phyloP scores from a whole-genome alignment of 2,797 vertebrate species.

The Petrocephalus sullivani region DNA sequence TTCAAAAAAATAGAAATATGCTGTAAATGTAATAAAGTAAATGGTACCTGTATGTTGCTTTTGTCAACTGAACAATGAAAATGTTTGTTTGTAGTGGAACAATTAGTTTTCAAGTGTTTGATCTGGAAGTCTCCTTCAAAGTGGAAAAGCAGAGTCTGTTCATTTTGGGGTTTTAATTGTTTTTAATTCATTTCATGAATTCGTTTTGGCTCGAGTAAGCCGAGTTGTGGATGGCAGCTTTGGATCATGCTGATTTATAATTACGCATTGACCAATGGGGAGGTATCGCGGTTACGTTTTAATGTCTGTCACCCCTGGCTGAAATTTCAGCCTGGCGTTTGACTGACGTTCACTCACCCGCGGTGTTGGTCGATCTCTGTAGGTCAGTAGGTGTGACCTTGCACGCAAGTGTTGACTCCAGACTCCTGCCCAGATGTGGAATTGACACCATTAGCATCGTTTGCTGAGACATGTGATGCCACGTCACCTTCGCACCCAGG shows the following conservation, averaged over 20 bases:
- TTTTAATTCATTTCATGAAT: background rate
- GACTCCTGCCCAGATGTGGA: background rate
- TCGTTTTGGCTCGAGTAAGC: background rate
- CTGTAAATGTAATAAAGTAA: background rate
- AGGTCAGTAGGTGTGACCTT: background rate
- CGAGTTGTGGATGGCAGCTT: background rate
- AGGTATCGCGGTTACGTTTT: slow-evolving; percentile 28
- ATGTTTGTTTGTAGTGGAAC: background rate
- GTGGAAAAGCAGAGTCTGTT: background rate
- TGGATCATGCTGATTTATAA: slow-evolving; percentile 12
- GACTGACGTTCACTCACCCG: background rate
- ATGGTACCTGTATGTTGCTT: background rate
- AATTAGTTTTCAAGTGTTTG: background rate
- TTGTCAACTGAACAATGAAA: background rate
- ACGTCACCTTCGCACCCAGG: background rate
- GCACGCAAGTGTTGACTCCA: background rate
- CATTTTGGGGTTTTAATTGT: background rate
- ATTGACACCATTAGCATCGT: background rate
- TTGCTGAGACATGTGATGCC: background rate
- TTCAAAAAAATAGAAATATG: background rate
- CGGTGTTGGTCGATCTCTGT: background rate
- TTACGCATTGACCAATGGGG: background rate
- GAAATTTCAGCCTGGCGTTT: slow-evolving; percentile 28
- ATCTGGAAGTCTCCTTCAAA: background rate
- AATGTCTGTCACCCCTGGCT: slow-evolving; percentile 28